Base-by-base conservation (phyloP, 1,140 invertebrate species). In the Microplitis demolitor region DNA sequence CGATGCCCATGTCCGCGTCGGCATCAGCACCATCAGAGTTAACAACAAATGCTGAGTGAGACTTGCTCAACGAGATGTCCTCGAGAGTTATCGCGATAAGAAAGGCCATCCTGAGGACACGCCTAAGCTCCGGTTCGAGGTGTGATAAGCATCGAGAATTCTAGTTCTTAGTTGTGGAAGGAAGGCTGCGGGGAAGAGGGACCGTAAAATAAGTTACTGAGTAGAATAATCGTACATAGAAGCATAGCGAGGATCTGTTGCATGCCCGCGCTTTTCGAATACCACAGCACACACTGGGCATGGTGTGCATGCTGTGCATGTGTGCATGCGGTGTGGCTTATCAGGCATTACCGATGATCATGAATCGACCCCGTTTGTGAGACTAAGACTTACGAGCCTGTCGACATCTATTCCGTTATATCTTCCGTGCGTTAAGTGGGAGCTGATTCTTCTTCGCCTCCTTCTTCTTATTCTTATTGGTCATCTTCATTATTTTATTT, bases 61-160 rank as follows among this genome's bases (percentile, higher is more conserved):
- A 45, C 39, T 82, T 82, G 77, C 78, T 80, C 72, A 78, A 80
- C 77, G 45, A 80, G 81, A 82, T 82, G 81, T 81, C 81, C 81
- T 82, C 81, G 78, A 80, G 39, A 45, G 74, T 78, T 77, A 77
- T 75, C 68, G 72, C 78, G 83, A 85, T 85, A 84, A 86, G 84
- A 72, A 85, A 86, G 82, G 82, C 81, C 83, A 85, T 86, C 83
- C 79, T 85, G 79, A 84, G 82, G 83, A 86, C 82, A 85, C 78
- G 78, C 79, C 79, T 79, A 79, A 75, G 73, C 78, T 79, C 74
- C 63, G 62, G 31, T 50, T 62, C 60, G 60, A 63, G 45, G 34
- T 35, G 66, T 66, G 75, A 76, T 76, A 76, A 76, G 31, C 58
- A 76, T 76, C 75, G 69, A 73, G 64, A 70, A 58, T 13, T 66